phyloP scores from a whole-genome alignment of 2,113 vertebrate species.

The Recurvirostra avosetta region DNA sequence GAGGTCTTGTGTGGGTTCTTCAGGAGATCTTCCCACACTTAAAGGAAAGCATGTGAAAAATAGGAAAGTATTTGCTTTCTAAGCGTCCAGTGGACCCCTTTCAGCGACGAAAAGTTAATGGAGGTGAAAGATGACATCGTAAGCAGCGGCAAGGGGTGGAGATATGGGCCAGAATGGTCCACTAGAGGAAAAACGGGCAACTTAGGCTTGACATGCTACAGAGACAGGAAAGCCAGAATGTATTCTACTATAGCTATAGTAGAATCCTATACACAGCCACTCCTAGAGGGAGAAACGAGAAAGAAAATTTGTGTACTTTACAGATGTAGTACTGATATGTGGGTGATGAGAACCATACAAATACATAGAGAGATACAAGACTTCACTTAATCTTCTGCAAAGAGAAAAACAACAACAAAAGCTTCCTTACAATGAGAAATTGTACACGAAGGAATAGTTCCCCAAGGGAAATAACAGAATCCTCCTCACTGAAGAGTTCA shows the following conservation, averaged over 20 bases:
- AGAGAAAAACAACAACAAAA: conserved; percentile 33
- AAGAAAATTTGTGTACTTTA: neutral
- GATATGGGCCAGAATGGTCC: fast-evolving
- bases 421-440: conserved; percentile 14
- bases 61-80: neutral
- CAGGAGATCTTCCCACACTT: neutral
- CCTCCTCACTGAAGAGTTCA: conserved; percentile 19
- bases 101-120: fast-evolving
- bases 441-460: neutral
- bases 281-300: neutral
- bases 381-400: conserved; percentile 4
- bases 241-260: neutral
- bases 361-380: neutral
- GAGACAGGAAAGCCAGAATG: neutral
- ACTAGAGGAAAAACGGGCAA: neutral
- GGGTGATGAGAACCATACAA: neutral
- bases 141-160: neutral
- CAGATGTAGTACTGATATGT: neutral
- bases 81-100: neutral
- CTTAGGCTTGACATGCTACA: neutral
- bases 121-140: neutral
- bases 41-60: neutral
- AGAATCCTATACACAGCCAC: neutral
- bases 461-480: conserved; percentile 51
- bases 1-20: neutral